These are phyloP conservation scores for Yoshiicerus persimilis DNA, from an alignment of 1,140 invertebrate genomes.

Conservation along the genomic window DNA sequence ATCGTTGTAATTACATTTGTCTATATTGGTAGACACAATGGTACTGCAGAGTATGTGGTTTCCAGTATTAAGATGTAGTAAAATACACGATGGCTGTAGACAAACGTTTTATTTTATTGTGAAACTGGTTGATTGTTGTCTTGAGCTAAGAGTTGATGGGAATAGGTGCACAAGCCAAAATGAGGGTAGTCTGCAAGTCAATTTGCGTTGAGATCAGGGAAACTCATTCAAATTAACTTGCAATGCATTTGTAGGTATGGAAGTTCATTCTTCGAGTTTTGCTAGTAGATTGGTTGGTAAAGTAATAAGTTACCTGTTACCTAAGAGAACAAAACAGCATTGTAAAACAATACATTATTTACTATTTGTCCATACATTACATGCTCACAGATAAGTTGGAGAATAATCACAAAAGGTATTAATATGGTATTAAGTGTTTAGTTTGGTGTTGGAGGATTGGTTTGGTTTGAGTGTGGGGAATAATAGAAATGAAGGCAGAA, in stretches of 20 bases:
- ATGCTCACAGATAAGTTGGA: too few relatives aligned
- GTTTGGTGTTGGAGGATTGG: not conserved
- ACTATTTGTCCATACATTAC: not conserved
- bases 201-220: not conserved
- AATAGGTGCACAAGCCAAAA: not conserved
- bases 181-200: not conserved
- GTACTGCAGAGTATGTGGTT: not conserved
- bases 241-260: not conserved
- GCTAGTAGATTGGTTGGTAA: not conserved
- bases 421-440: not conserved
- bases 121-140: not conserved
- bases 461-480: not conserved
- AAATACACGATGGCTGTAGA: not conserved
- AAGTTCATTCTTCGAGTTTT: too few relatives aligned
- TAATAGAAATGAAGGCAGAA: not conserved
- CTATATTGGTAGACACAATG: not conserved
- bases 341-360: not conserved
- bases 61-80: not conserved
- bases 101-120: not conserved
- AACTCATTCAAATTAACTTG: not conserved
- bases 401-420: not conserved
- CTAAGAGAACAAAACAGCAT: not conserved
- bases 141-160: not conserved
- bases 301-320: not conserved
- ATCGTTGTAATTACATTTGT: not conserved